Evolutionary conservation across 1,140 invertebrate genomes (phyloP), one percentile per base, ranked within the genome.

Genomic region (Planococcus citri): DNA sequence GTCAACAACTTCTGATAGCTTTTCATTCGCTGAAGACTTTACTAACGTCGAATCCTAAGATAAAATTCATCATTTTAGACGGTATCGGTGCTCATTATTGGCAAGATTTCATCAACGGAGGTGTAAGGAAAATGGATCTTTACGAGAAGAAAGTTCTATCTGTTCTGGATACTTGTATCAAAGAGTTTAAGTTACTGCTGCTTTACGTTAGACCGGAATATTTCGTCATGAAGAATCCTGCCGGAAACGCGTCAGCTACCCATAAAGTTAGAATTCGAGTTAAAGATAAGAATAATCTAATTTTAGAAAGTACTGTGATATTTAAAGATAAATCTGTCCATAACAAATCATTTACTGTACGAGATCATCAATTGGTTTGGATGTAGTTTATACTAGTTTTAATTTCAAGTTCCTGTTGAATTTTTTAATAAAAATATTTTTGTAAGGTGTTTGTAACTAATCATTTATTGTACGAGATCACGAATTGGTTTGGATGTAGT

Each of bases 1-100:
- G 60, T 64, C 60, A 64, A 25, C 60, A 64, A 20, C 24, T 64
- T 10, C 24, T 64, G 3, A 9, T 64, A 17, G 24, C 60, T 17
- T 64, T 64, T 25, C 22, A 64, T 25, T 25, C 60, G 3, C 22
- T 64, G 10, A 3, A 9, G 6, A 14, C 12, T 17, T 6, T 17
- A 25, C 9, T 64, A 10, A 25, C 60, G 2, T 64, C 60, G 10
- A 64, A 64, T 64, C 21, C 60, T 9, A 64, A 64, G 17, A 64
- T 64, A 4, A 64, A 64, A 20, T 64, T 64, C 10, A 64, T 64
- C 10, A 64, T 64, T 64, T 27, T 64, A 17, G 60, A 64, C 17
- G 17, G 25, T 17, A 27, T 64, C 10, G 60, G 60, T 9, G 25
- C 8, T 25, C 10, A 64, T 21, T 64, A 64, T 64, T 64, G 60